Evolutionary conservation across 2,113 vertebrate genomes (phyloP).

Genomic region (Archilochus colubris): DNA sequence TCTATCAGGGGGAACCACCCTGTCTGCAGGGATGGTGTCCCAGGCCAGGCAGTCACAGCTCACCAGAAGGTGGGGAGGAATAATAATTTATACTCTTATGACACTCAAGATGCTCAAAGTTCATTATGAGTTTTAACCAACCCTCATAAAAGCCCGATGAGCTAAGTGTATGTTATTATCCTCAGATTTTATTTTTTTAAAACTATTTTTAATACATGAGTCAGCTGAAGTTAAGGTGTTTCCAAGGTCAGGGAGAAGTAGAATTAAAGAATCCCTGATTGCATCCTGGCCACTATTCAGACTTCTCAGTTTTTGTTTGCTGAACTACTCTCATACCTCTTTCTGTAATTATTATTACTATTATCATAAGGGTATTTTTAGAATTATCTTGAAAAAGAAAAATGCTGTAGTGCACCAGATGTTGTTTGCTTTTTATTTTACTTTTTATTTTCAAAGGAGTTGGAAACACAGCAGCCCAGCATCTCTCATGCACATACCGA

Average conservation of each 20-base stretch:
- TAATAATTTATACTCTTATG: background rate
- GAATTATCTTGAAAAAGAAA: background rate
- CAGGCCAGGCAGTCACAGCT: background rate
- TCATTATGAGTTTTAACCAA: background rate
- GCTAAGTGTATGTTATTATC: background rate
- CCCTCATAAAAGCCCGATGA: background rate
- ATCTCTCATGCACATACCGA: background rate
- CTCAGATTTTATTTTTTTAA: too few relatives aligned
- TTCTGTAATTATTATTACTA: background rate
- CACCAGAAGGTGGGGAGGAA: background rate
- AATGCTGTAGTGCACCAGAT: background rate
- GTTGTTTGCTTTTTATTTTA: background rate
- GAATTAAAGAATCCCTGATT: background rate
- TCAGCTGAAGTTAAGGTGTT: background rate
- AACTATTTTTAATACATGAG: background rate
- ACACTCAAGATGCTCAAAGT: background rate
- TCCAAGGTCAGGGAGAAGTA: background rate
- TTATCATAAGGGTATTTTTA: background rate
- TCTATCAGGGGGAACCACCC: background rate
- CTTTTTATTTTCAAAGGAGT: background rate
- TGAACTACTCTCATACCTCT: background rate
- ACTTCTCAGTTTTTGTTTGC: background rate
- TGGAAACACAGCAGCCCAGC: background rate
- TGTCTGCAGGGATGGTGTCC: rapidly evolving
- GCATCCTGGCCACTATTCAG: background rate